phyloP scores from a whole-genome alignment of 2,888 invertebrate species.

The Belgica antarctica region DNA sequence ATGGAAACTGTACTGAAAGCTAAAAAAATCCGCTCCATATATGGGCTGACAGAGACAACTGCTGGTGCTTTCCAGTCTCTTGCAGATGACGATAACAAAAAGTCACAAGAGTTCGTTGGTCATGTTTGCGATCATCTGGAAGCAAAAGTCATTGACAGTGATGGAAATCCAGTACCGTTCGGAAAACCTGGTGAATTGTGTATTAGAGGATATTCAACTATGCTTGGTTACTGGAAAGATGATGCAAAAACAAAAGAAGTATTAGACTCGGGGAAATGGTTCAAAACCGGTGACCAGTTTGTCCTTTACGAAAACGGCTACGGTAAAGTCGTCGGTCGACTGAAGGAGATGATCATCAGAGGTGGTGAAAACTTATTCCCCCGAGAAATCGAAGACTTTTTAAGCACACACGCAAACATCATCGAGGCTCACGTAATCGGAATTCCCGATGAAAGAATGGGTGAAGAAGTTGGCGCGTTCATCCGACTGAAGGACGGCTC shows the following conservation, averaged over 20 bases:
- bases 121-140: conserved; percentile 60
- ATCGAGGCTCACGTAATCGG: conserved; percentile 63
- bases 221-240: conserved; percentile 75
- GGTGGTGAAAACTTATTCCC: conserved; percentile 84
- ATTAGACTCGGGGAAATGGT: conserved; percentile 67
- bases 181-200: conserved; percentile 72
- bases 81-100: conserved; percentile 55
- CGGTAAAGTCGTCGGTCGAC: conserved; percentile 65
- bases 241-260: conserved; percentile 66
- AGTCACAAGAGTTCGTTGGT: conserved; percentile 59
- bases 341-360: conserved; percentile 74
- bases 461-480: conserved; percentile 70
- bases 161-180: conserved; percentile 63
- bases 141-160: conserved; percentile 61
- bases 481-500: conserved; percentile 58
- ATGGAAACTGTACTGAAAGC: conserved; percentile 57
- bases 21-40: conserved; percentile 58
- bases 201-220: conserved; percentile 66
- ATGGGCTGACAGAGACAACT: conserved; percentile 62
- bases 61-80: conserved; percentile 58
- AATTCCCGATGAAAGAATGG: conserved; percentile 64
- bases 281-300: conserved; percentile 38
- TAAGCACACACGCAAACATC: conserved; percentile 67
- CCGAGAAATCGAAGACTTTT: conserved; percentile 71
- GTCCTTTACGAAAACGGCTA: conserved; percentile 59